These are phyloP conservation scores for Coptodon rendalli DNA, from an alignment of 2,113 vertebrate species.

Conservation along the genomic window DNA sequence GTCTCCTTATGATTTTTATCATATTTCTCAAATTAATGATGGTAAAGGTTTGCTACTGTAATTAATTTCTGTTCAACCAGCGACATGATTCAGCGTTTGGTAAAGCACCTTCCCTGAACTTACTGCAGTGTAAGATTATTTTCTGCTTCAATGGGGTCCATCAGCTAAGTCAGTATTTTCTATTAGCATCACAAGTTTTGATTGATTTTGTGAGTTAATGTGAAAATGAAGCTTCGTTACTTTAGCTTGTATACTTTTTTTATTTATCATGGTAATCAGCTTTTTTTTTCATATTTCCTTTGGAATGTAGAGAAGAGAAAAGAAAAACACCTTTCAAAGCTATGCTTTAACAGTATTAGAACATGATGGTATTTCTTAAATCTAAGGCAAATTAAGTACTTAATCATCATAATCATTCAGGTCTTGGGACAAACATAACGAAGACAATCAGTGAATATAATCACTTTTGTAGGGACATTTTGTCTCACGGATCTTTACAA, in stretches of 20 bases:
- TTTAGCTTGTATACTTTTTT: not conserved
- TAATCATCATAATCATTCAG: not conserved
- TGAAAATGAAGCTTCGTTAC: conserved; percentile 42
- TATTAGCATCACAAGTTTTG: conserved; percentile 47
- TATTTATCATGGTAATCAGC: not conserved
- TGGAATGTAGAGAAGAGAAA: not conserved
- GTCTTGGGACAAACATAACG: not conserved
- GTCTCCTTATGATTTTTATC: not conserved
- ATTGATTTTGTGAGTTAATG: conserved; percentile 52
- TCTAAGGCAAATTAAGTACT: not conserved
- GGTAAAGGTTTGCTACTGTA: conserved; percentile 11
- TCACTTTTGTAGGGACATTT: not conserved
- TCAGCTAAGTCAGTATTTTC: conserved; percentile 52
- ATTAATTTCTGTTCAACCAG: conserved; percentile 36
- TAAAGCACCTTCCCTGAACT: conserved; percentile 4
- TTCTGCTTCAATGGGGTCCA: conserved; percentile 57
- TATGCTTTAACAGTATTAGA: not conserved
- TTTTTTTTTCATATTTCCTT: not conserved
- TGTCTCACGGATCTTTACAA: not conserved
- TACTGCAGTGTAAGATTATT: conserved; percentile 44
- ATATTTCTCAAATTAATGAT: not conserved
- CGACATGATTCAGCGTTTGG: not conserved
- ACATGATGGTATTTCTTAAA: not conserved
- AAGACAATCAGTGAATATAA: not conserved
- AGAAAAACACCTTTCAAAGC: not conserved